Conservation (phyloP, 2,113 vertebrate genomes). For the Ceuthmochares aereus region DNA sequence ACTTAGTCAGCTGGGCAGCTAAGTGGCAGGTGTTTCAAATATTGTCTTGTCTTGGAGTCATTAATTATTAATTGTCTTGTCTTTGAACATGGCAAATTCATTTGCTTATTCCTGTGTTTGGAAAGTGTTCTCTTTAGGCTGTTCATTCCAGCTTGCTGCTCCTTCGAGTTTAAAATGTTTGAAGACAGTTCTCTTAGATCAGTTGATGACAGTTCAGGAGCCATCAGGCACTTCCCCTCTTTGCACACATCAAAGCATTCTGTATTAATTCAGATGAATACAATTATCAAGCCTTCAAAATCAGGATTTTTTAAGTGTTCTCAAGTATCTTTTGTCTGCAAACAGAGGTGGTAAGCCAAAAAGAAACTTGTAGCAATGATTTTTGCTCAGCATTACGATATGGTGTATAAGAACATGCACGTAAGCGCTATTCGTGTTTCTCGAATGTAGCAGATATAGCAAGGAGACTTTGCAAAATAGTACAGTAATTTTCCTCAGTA, state of each 20-base stretch:
- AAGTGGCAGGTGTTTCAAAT: not conserved
- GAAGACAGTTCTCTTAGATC: not conserved
- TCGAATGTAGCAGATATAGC: not conserved
- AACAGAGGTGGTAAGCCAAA: not conserved
- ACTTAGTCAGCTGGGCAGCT: not conserved
- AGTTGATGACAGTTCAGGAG: not conserved
- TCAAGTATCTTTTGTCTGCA: not conserved
- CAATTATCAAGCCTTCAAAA: slow-evolving; percentile 10
- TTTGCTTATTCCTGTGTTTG: slow-evolving; percentile 19
- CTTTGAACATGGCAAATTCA: slow-evolving; percentile 33
- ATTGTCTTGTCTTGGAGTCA: not conserved
- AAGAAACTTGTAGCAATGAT: not conserved
- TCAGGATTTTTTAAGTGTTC: not conserved
- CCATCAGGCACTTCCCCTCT: not conserved
- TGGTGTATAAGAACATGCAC: not conserved
- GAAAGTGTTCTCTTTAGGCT: slow-evolving; percentile 42
- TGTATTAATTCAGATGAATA: slow-evolving; percentile 4
- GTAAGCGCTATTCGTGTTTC: not conserved
- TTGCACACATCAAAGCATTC: slow-evolving; percentile 2
- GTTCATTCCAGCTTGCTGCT: slow-evolving; percentile 28
- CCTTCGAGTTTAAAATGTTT: not conserved
- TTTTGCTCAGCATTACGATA: not conserved
- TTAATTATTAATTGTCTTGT: slow-evolving; percentile 27
- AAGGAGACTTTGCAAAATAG: not conserved
- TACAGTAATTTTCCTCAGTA: not conserved